Base-by-base conservation (phyloP, 2,113 vertebrate genomes). In the Dasypus novemcinctus region DNA sequence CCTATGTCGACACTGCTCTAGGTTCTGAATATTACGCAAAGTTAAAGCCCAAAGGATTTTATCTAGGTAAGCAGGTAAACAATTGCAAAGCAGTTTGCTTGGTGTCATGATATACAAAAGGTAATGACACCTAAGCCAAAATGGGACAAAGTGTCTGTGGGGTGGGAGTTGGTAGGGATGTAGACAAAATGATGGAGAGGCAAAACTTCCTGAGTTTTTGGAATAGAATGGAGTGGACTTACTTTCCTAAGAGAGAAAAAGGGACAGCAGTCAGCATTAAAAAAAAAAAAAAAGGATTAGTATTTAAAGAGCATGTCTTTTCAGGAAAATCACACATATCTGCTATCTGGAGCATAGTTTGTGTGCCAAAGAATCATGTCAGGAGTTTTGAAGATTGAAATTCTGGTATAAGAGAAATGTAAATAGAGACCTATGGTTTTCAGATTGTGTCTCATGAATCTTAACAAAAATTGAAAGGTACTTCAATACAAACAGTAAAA, bases 321-420 rank as follows among this genome's bases (percentile, higher is more conserved):
- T 74, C 64, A 57, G 36, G 5, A 64, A 64, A 21, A 27, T 1
- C 64, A 7, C 27, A 17, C 17, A 10, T 1, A 38, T 33, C 1
- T 5, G 0, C 41, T 9, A 0, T 23, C 4, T 3, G 52, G 23
- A 15, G 5, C n/a, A 4, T 4, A 15, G n/a, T 15, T 21, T n/a
- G 6, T n/a, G 29, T 46, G 9, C 1, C 14, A 14, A 78, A 25
- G 57, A n/a, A 18, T n/a, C n/a, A n/a, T 1, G 20, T 69, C 27
- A 36, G n/a, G 27, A 71, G n/a, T 13, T 3, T 7, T n/a, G 63
- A 64, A 91, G 29, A 52, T 18, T 5, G 29, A 74, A 25, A 63
- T 43, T 36, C n/a, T 20, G 57, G 11, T n/a, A n/a, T 46, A 12
- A 43, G 21, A 71, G 18, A 31, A 0, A 5, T 5, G 4, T 5